Evolutionary conservation across 2,797 vertebrate species (phyloP), one percentile per base, ranked within the genome.

Genomic region (Micropoecilia bifurca): DNA sequence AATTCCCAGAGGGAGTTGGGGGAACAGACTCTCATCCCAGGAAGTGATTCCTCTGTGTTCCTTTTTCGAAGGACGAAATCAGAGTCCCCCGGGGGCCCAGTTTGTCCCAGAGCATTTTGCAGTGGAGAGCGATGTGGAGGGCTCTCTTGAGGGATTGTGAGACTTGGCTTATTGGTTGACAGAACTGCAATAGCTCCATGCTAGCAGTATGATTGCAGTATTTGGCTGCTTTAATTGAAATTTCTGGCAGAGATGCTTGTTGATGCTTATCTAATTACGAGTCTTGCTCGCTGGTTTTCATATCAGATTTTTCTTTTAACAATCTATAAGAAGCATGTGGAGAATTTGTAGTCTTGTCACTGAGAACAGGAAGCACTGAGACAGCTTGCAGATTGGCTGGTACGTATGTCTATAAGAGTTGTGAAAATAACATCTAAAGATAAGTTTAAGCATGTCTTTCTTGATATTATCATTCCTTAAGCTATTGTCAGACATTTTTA

Each of bases 51-150:
- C 63, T 82, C 3, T 46, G 76, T 76, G 78, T 84, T 83, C 71
- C 82, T 73, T 81, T 73, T 82, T 84, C 74, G 61, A 76, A 87
- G 86, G 78, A 80, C 33, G 28, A 28, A 86, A 80, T 82, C 61
- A 61, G 59, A 79, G 53, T 72, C 66, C 90, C 82, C 59, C 80
- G 47, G 83, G 76, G 85, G 76, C 75, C 69, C 79, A 50, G 78
- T 86, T 82, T 77, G 82, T 69, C 87, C 79, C 75, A 46, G 63
- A 81, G 87, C 77, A 82, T 91, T 50, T 87, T 80, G 78, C 85
- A 86, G 81, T 33, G 77, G 75, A 82, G 82, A 90, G 83, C 77
- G 85, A 90, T 88, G 80, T 83, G 87, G 84, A 57, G 16, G 78
- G 71, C 36, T 85, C 84, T 80, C 81, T 89, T 86, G 80, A 83